Percentiles rank a stretch among this genome's conserved stretches.
Conservation (phyloP, 2,113 vertebrate genomes). For the Amphiprion percula region DNA sequence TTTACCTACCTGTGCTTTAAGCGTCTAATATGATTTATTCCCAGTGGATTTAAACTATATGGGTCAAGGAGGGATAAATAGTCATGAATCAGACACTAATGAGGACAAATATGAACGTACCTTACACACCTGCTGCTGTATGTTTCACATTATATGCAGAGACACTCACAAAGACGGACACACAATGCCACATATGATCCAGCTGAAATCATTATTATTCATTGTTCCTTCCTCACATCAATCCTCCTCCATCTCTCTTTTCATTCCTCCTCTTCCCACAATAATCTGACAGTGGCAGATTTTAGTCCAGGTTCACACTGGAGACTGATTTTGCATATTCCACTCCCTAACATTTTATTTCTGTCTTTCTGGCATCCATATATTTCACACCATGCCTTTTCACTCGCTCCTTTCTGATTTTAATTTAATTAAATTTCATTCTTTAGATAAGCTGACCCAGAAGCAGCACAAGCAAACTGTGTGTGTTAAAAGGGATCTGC, state of each 20-base stretch:
- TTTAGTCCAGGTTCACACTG: background rate
- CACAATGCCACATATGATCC: background rate
- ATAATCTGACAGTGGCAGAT: conserved; percentile 13
- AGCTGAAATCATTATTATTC: background rate
- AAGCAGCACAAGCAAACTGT: conserved; percentile 16
- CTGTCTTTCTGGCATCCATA: background rate
- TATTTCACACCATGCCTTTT: background rate
- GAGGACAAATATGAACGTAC: conserved; percentile 52
- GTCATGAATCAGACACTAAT: conserved; percentile 63
- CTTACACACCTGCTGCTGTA: conserved; percentile 23
- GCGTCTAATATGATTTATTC: background rate
- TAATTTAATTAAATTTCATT: conserved; percentile 6
- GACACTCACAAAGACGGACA: background rate
- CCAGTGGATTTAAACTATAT: conserved; percentile 32
- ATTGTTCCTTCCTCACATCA: no score
- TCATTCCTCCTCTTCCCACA: conserved; percentile 6
- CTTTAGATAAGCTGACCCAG: conserved; percentile 34
- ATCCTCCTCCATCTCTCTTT: background rate
- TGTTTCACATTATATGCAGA: background rate
- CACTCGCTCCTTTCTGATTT: background rate
- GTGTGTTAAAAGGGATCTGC: background rate
- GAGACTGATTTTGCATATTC: background rate
- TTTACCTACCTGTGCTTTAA: no score
- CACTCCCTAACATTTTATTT: background rate
- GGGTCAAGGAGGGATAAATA: conserved; percentile 62